Conservation (phyloP, 1,140 invertebrate species). For the Lordiphosa collinella region DNA sequence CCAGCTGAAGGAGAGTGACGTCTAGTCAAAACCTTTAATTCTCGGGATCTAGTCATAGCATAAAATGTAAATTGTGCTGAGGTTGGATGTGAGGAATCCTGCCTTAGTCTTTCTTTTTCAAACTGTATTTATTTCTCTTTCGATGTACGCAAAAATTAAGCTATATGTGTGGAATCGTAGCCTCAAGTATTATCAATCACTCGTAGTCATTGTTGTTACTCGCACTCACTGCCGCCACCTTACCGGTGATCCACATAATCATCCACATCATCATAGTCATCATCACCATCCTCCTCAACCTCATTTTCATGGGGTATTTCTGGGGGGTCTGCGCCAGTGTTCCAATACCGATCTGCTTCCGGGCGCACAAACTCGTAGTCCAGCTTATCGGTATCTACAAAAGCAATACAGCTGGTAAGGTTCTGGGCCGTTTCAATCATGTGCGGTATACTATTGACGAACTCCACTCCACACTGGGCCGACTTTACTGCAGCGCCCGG, state of each 20-base stretch:
- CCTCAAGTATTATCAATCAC: neutral
- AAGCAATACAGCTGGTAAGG: conserved; percentile 57
- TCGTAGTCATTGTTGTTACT: neutral
- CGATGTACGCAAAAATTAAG: neutral
- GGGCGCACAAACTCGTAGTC: conserved; percentile 63
- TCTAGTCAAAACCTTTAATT: conserved; percentile 50
- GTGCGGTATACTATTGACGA: conserved; percentile 50
- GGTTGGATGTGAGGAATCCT: neutral
- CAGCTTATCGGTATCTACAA: conserved; percentile 29
- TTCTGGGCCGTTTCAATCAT: conserved; percentile 60
- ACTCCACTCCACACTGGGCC: conserved; percentile 36
- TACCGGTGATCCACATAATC: conserved; percentile 61
- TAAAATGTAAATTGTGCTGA: neutral
- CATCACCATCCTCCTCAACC: conserved; percentile 27
- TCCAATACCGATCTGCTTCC: conserved; percentile 64
- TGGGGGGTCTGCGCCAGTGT: conserved; percentile 39
- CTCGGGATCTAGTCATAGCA: conserved; percentile 56
- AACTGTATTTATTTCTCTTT: conserved; percentile 19
- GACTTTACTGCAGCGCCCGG: conserved; percentile 36
- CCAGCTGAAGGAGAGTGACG: conserved; percentile 71
- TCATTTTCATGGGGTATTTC: conserved; percentile 50
- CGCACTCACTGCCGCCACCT: too few species aligned
- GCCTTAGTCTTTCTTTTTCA: neutral
- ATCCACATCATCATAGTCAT: conserved; percentile 16
- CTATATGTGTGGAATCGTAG: too few species aligned